A percentile compares a stretch with the other conserved stretches of the same genome.
These are phyloP conservation scores for Tolypeutes matacus DNA, from an alignment of 2,797 vertebrate species.

Conservation along the genomic window DNA sequence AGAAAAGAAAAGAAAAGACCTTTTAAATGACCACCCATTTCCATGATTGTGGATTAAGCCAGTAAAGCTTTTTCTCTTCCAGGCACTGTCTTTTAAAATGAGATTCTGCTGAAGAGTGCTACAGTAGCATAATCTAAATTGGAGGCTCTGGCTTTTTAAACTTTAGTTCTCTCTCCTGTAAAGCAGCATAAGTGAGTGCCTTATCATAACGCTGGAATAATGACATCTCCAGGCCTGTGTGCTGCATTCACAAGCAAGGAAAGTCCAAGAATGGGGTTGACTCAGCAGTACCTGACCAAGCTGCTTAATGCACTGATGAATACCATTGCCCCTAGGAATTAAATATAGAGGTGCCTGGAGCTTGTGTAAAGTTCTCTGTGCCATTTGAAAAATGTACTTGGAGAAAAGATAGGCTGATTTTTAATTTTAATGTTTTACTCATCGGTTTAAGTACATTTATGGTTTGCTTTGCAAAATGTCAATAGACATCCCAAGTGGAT, in stretches of 20 bases:
- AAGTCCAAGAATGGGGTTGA: slow-evolving; percentile 71
- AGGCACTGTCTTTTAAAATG: slow-evolving; percentile 59
- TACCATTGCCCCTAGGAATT: slow-evolving; percentile 76
- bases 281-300: slow-evolving; percentile 82
- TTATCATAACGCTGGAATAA: slow-evolving; percentile 58
- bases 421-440: slow-evolving; percentile 85
- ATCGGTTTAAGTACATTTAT: slow-evolving; percentile 75
- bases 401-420: slow-evolving; percentile 77
- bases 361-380: slow-evolving; percentile 84
- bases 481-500: slow-evolving; percentile 79
- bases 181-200: slow-evolving; percentile 49
- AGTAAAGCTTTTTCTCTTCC: slow-evolving; percentile 45
- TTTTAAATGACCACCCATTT: slow-evolving; percentile 38
- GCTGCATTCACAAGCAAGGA: slow-evolving; percentile 64
- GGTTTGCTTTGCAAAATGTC: slow-evolving; percentile 83
- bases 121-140: slow-evolving; percentile 39
- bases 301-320: slow-evolving; percentile 71
- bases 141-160: slow-evolving; percentile 68
- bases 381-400: slow-evolving; percentile 81
- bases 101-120: slow-evolving; percentile 51
- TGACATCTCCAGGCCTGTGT: slow-evolving; percentile 64
- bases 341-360: slow-evolving; percentile 61
- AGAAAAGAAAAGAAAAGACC: background rate
- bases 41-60: background rate
- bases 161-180: slow-evolving; percentile 62